Percentiles rank a stretch among this genome's conserved stretches.
phyloP scores from a whole-genome alignment of 2,797 vertebrate genomes.

The Acipenser ruthenus region DNA sequence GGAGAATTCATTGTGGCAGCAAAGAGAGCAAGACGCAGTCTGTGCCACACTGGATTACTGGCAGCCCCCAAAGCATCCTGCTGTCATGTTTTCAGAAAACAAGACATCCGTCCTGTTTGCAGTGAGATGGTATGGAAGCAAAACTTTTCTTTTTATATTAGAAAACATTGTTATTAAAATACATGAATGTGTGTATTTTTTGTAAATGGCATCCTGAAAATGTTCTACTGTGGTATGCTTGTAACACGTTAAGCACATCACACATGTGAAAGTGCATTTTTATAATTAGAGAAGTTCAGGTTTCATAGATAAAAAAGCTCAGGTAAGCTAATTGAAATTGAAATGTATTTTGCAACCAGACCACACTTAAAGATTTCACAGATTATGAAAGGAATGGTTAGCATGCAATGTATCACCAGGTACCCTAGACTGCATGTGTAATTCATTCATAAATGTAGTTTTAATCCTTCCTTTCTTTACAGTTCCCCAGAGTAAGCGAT shows the following conservation, averaged over 20 bases:
- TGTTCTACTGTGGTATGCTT: not conserved
- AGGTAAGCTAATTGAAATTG: not conserved
- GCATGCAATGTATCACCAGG: not conserved
- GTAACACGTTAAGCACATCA: not conserved
- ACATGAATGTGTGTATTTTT: not conserved
- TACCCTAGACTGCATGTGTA: not conserved
- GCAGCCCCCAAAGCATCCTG: not conserved
- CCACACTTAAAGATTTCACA: not conserved
- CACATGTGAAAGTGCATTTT: not conserved
- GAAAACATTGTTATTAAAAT: too few species aligned
- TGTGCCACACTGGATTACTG: conserved; percentile 4
- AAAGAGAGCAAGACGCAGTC: conserved; percentile 19
- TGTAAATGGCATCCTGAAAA: not conserved
- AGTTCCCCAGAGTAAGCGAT: conserved; percentile 52
- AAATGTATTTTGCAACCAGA: not conserved
- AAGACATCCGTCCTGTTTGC: conserved; percentile 18
- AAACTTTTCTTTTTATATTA: not conserved
- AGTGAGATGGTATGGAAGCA: conserved; percentile 43
- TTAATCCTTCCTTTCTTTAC: conserved; percentile 17
- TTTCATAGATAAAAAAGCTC: not conserved
- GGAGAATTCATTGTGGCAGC: conserved; percentile 27
- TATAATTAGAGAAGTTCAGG: not conserved
- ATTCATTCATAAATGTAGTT: not conserved
- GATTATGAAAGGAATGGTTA: not conserved
- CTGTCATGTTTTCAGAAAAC: conserved; percentile 26